A percentile compares a stretch with the other conserved stretches of the same genome.
phyloP scores from a whole-genome alignment of 1,140 invertebrate species.

The Drosophila repletoides region DNA sequence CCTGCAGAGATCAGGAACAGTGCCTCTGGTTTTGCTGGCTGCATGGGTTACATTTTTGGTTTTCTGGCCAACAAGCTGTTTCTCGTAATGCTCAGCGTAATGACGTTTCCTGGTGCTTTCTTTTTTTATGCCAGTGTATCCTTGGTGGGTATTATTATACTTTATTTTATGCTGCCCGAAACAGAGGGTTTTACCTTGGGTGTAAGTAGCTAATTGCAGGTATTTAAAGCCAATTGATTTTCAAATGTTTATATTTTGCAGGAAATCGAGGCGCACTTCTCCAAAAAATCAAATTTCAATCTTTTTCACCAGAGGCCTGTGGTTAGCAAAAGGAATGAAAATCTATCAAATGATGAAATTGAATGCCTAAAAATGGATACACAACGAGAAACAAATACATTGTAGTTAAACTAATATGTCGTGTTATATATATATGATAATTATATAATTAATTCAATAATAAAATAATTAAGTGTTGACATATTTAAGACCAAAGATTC shows the following conservation, averaged over 20 bases:
- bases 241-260: background rate
- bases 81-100: slow-evolving; percentile 84
- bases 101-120: slow-evolving; percentile 87
- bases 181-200: slow-evolving; percentile 10
- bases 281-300: background rate
- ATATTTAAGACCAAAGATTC: no score
- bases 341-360: background rate
- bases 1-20: slow-evolving; percentile 85
- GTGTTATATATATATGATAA: no score
- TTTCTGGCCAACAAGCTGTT: slow-evolving; percentile 88
- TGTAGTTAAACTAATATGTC: no score
- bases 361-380: slow-evolving; percentile 10
- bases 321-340: background rate
- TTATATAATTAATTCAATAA: no score
- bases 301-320: background rate
- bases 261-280: slow-evolving; percentile 17
- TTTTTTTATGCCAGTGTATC: slow-evolving; percentile 82
- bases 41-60: slow-evolving; percentile 87
- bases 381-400: no score
- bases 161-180: slow-evolving; percentile 11
- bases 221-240: background rate
- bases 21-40: slow-evolving; percentile 86
- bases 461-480: no score
- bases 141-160: background rate
- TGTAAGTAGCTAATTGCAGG: background rate